Evolutionary conservation across 2,888 invertebrate species (phyloP).

Genomic region (Malachius bipustulatus): DNA sequence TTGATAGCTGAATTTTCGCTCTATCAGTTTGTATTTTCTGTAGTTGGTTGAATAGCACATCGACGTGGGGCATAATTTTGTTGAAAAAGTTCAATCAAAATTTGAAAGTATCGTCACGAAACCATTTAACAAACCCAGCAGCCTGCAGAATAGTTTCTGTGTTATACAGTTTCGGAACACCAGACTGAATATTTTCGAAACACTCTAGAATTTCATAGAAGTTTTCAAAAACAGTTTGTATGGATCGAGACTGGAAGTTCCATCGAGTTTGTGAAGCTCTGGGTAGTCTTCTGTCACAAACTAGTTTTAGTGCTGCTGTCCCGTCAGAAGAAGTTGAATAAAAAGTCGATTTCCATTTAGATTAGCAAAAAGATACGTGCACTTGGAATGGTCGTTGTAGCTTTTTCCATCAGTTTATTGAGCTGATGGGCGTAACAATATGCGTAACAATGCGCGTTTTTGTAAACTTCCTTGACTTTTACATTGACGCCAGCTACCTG

Average conservation of each 20-base stretch:
- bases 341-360: too few species aligned
- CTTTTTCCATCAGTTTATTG: constrained; percentile 17
- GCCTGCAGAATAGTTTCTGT: neutral
- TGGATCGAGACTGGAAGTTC: constrained; percentile 18
- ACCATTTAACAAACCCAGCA: neutral
- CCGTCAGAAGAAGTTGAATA: constrained; percentile 18
- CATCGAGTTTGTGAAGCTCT: constrained; percentile 16
- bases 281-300: constrained; percentile 15
- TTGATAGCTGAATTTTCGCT: too few species aligned
- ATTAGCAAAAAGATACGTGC: constrained; percentile 20
- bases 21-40: constrained; percentile 15
- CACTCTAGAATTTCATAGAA: constrained; percentile 16
- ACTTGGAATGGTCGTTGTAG: constrained; percentile 13
- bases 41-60: constrained; percentile 20
- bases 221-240: constrained; percentile 17
- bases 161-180: neutral
- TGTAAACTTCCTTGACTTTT: constrained; percentile 17
- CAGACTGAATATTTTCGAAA: constrained; percentile 8
- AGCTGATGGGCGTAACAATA: constrained; percentile 19
- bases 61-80: constrained; percentile 21
- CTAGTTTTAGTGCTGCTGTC: constrained; percentile 15
- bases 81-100: constrained; percentile 25
- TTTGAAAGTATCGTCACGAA: constrained; percentile 13
- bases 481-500: constrained; percentile 15
- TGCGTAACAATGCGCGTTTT: constrained; percentile 16